Evolutionary conservation across 2,113 vertebrate genomes (phyloP).

Genomic region (Vulpes vulpes): DNA sequence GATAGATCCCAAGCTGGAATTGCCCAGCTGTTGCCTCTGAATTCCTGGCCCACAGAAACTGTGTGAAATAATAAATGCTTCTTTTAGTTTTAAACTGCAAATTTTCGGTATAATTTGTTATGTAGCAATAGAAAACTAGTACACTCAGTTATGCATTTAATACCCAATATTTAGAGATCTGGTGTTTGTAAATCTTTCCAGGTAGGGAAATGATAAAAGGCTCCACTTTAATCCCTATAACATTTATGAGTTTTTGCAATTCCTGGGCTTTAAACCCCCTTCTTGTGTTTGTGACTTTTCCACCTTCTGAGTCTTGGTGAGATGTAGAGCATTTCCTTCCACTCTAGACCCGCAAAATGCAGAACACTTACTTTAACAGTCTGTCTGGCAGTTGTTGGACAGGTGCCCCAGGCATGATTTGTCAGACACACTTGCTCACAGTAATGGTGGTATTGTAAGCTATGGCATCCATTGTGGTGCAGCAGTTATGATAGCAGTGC

Average conservation of each 20-base stretch:
- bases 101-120: background rate
- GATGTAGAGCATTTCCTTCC: background rate
- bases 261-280: background rate
- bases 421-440: background rate
- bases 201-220: background rate
- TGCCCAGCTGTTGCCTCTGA: background rate
- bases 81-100: constrained; percentile 25
- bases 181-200: background rate
- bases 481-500: background rate
- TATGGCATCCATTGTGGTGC: background rate
- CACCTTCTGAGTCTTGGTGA: background rate
- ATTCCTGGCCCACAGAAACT: background rate
- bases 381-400: background rate
- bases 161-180: background rate
- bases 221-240: background rate
- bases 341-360: background rate
- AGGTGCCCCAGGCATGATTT: background rate
- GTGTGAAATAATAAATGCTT: background rate
- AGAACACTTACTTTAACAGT: background rate
- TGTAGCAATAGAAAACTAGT: background rate
- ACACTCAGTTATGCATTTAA: background rate
- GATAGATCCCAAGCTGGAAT: background rate
- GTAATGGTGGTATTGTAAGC: background rate
- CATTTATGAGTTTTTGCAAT: background rate
- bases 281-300: background rate